Base-by-base conservation (phyloP, 2,113 vertebrate genomes). In the Oriolus oriolus region DNA sequence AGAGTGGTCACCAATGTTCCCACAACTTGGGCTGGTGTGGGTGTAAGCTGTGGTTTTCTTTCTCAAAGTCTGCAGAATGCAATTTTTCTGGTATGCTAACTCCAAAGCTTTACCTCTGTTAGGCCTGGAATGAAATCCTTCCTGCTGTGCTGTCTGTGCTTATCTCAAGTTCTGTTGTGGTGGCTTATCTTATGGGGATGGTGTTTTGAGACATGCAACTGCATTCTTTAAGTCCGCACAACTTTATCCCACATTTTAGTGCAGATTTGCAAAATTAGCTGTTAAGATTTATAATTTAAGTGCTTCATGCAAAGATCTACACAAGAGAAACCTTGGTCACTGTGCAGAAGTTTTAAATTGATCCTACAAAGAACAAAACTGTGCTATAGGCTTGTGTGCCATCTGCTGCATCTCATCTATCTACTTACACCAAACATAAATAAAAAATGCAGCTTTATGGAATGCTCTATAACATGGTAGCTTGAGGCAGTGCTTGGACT, bases 1-100 rank as follows among this genome's bases (percentile, higher is more conserved):
- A n/a, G 42, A 7, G 28, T 33, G 15, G 35, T 49, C 64, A 69
- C 28, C 0, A 0, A 27, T 39, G 24, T 23, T 57, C 28, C 16
- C 65, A 30, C 30, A 30, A 0, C 30, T 42, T 60, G 16, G 45
- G 23, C 30, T 50, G 54, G 28, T 35, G 18, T n/a, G 23, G 13
- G 5, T 42, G 20, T 20, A 35, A 52, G 54, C 20, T 52, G 37
- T 10, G 37, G 26, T 30, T 26, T 71, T 52, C 37, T 42, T 20
- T 42, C 37, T 45, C 65, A 42, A 7, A 35, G 31, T 42, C 20
- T 42, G 24, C 16, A 42, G 31, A 61, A 31, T 52, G 71, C 26
- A 11, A 4, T 52, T 53, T 63, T 31, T 44, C 68, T 33, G 17
- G 11, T 59, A 13, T 53, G 21, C 33, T 63, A 17, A 31, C 37